A percentile compares a stretch with the other conserved stretches of the same genome.
These are phyloP conservation scores for Rotaria sp. DNA, from an alignment of 2,888 invertebrate species.

Conservation along the genomic window DNA sequence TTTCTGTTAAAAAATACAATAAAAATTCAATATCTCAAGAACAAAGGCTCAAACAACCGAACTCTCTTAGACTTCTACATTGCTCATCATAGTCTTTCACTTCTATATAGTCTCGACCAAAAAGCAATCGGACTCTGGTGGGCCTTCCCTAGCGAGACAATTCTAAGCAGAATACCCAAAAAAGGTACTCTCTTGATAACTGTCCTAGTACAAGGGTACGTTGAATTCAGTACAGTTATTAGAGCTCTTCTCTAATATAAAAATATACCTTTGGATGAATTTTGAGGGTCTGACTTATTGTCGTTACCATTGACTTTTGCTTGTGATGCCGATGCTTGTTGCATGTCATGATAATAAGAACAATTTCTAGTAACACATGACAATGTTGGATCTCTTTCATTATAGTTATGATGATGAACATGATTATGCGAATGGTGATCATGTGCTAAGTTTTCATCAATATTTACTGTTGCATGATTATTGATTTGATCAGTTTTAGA, in stretches of 20 bases:
- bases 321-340: neutral
- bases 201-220: too few species aligned
- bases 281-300: constrained; percentile 20
- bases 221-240: too few species aligned
- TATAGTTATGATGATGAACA: neutral
- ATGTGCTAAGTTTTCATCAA: neutral
- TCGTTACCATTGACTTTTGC: constrained; percentile 27
- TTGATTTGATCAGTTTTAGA: neutral
- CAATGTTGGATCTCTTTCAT: neutral
- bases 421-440: neutral
- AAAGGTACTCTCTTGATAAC: too few species aligned
- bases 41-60: too few species aligned
- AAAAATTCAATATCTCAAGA: too few species aligned
- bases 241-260: neutral
- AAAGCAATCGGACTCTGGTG: too few species aligned
- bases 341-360: neutral
- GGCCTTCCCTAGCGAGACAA: too few species aligned
- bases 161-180: too few species aligned
- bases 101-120: too few species aligned
- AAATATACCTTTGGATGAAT: neutral
- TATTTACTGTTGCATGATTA: neutral
- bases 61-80: too few species aligned
- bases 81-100: too few species aligned
- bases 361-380: neutral
- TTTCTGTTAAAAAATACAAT: too few species aligned